These are phyloP conservation scores for Tilapia sparmanii DNA, from an alignment of 2,113 vertebrate species.

Conservation along the genomic window DNA sequence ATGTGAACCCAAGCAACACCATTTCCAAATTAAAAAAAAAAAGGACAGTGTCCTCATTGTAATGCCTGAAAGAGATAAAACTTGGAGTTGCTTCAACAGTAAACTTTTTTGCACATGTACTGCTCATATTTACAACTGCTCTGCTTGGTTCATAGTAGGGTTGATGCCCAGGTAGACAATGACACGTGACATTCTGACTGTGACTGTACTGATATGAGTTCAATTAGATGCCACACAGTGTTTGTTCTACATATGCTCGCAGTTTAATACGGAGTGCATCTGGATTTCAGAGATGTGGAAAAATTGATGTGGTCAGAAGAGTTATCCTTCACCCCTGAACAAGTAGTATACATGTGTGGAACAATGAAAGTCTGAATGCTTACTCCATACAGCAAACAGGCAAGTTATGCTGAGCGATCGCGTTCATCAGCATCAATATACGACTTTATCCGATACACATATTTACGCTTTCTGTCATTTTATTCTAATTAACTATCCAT, in stretches of 20 bases:
- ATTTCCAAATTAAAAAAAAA: neutral
- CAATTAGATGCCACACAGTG: neutral
- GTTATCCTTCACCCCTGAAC: neutral
- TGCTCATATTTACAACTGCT: neutral
- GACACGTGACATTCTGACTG: neutral
- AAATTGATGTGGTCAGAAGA: neutral
- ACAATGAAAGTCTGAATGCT: neutral
- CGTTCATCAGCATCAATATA: neutral
- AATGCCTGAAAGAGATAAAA: neutral
- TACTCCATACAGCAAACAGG: neutral
- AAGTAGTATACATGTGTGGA: neutral
- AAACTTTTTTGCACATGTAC: neutral
- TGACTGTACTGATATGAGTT: neutral
- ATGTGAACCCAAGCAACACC: neutral
- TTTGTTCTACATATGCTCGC: neutral
- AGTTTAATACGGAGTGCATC: neutral
- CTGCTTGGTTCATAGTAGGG: neutral
- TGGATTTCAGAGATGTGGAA: neutral
- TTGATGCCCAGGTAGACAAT: neutral
- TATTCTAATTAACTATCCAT: neutral
- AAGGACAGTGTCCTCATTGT: neutral
- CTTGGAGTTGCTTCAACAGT: neutral
- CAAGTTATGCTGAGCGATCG: neutral
- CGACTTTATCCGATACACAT: neutral
- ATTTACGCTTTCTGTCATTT: neutral